Evolutionary conservation across 1,140 invertebrate genomes (phyloP), one percentile per base, ranked within the genome.

Genomic region (Oryzaephilus surinamensis): DNA sequence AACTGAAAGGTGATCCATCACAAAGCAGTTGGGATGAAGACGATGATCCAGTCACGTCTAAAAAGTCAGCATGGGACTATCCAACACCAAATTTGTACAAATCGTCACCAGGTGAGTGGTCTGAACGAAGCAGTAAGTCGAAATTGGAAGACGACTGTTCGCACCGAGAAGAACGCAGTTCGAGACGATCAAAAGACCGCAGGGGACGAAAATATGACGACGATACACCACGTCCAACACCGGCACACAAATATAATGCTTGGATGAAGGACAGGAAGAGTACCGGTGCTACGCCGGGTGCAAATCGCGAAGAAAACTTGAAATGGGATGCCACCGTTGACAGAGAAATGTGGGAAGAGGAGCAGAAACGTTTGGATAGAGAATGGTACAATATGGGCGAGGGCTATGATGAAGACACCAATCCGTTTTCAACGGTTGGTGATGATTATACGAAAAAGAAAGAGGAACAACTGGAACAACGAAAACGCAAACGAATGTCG

Each of bases 311-410:
- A 30, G 58, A 58, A 46, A 47, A 62, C 47, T 47, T 69, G 46
- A 64, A 69, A 58, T 69, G 71, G 66, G 64, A 71, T 13, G 66
- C 66, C 35, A 69, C 77, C 10, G 75, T 82, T 26, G 85, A 92
- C 21, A 71, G 77, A 18, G 74, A 81, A 21, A 65, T 83, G 20
- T 97, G 90, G 91, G 88, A 96, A 60, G 83, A 91, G 55, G 93
- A 97, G 50, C 87, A 97, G 63, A 81, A 83, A 48, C 73, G 91
- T 32, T 55, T 98, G 3, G 96, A 99, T 56, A 66, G 95, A 32
- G 92, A 96, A 54, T 99, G 96, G 95, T 99, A 99, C 60, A 81
- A 80, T 32, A 79, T 97, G 62, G 92, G 93, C 54, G 88, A 90
- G 66, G 92, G 84, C 32, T 88, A 92, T 57, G 91, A 97, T 52